These are phyloP conservation scores for Cirrhinus mrigala DNA, from an alignment of 2,797 vertebrate species.

Conservation along the genomic window DNA sequence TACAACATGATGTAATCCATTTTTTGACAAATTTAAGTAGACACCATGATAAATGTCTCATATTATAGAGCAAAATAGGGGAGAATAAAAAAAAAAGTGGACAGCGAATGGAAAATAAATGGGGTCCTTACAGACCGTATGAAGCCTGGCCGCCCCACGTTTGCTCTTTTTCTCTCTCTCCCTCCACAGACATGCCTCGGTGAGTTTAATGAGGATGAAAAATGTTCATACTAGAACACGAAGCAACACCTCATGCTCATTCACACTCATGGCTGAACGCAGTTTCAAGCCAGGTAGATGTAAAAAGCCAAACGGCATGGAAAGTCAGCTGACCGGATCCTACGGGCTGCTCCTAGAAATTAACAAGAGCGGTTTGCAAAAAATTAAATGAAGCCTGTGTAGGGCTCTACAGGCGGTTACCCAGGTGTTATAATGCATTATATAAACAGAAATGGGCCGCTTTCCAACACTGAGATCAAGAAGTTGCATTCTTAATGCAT, in stretches of 20 bases:
- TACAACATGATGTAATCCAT: neutral
- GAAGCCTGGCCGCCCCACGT: neutral
- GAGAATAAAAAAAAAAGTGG: conserved; percentile 6
- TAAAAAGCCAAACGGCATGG: conserved; percentile 4
- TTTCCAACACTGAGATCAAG: neutral
- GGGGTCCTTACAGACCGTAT: neutral
- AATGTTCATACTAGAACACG: conserved; percentile 71
- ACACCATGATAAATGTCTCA: conserved; percentile 23
- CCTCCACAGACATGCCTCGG: conserved; percentile 66
- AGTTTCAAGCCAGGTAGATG: conserved; percentile 21
- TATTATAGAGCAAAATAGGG: conserved; percentile 21
- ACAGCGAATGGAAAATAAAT: conserved; percentile 28
- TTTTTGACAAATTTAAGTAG: conserved; percentile 20
- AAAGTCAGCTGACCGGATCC: conserved; percentile 42
- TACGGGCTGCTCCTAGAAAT: neutral
- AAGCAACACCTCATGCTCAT: conserved; percentile 38
- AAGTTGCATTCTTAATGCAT: neutral
- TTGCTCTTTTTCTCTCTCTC: conserved; percentile 61
- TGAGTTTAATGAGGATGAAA: conserved; percentile 74
- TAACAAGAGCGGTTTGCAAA: neutral
- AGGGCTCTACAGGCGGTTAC: neutral
- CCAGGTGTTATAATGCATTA: neutral
- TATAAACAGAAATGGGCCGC: neutral
- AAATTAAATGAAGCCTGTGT: neutral
- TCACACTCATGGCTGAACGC: conserved; percentile 28